Conservation (phyloP, 1,140 invertebrate species). For the Caenorhabditis elegans region DNA sequence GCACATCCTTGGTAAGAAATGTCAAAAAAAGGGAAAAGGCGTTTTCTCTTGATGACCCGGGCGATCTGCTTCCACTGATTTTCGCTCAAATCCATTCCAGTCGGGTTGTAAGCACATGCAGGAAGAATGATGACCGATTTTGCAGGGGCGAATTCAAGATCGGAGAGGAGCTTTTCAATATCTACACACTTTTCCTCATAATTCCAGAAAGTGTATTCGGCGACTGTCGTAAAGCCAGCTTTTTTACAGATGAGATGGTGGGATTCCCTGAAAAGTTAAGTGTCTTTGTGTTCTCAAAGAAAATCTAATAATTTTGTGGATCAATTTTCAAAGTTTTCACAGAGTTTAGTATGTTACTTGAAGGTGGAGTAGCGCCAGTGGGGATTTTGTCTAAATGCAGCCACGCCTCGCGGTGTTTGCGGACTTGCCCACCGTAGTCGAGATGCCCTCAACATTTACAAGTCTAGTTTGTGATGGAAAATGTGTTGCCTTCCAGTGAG, state of each 20-base stretch:
- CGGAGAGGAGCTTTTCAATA: conserved; percentile 77
- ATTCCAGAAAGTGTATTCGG: conserved; percentile 91
- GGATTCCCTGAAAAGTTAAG: conserved; percentile 72
- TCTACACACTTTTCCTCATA: conserved; percentile 76
- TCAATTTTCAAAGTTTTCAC: too few relatives aligned
- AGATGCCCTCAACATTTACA: too few relatives aligned
- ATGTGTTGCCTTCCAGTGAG: too few relatives aligned
- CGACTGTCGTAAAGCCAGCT: conserved; percentile 78
- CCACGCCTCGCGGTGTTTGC: too few relatives aligned
- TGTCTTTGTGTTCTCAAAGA: too few relatives aligned
- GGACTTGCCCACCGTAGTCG: too few relatives aligned
- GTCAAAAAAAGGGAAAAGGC: conserved; percentile 65
- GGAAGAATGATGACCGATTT: conserved; percentile 84
- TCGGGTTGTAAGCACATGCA: conserved; percentile 96
- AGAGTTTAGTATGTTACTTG: too few relatives aligned
- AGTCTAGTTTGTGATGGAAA: too few relatives aligned
- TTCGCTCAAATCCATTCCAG: conserved; percentile 74
- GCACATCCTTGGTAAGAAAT: conserved; percentile 75
- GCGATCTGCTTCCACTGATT: conserved; percentile 69
- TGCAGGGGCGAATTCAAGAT: conserved; percentile 70
- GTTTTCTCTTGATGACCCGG: conserved; percentile 64
- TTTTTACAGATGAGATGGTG: conserved; percentile 84
- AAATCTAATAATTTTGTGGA: too few relatives aligned
- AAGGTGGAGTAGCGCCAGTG: too few relatives aligned
- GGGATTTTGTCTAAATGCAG: too few relatives aligned